Evolutionary conservation across 2,888 invertebrate species (phyloP).

Genomic region (Yponomeuta evonymella): DNA sequence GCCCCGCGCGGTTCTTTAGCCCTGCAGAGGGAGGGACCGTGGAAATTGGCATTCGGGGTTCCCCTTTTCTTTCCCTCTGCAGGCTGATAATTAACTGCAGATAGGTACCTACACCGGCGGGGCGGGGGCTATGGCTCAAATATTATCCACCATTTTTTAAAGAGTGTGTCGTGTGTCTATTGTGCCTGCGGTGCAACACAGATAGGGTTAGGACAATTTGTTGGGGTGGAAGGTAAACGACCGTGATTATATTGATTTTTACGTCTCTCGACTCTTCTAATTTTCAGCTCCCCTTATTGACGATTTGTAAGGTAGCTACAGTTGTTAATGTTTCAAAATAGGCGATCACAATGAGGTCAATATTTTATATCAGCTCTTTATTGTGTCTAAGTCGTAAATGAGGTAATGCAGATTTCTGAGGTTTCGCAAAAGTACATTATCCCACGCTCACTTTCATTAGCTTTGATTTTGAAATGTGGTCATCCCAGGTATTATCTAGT

Average conservation of each 20-base stretch:
- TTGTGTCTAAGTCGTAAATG: background rate
- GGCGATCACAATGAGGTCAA: too few species aligned
- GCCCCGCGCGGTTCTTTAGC: constrained; percentile 30
- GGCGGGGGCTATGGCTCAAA: constrained; percentile 56
- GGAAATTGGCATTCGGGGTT: constrained; percentile 59
- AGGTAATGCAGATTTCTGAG: background rate
- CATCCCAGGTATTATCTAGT: background rate
- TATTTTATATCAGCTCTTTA: background rate
- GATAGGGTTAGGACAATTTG: constrained; percentile 67
- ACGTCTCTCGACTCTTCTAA: constrained; percentile 42
- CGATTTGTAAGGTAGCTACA: background rate
- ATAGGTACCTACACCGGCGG: constrained; percentile 52
- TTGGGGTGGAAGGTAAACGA: constrained; percentile 65
- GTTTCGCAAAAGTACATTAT: background rate
- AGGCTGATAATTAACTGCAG: constrained; percentile 72
- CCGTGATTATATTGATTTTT: constrained; percentile 70
- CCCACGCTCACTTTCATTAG: background rate
- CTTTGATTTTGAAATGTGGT: background rate
- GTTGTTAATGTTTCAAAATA: background rate
- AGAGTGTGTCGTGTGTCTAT: constrained; percentile 51
- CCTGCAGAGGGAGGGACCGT: constrained; percentile 33
- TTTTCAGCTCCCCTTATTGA: constrained; percentile 21
- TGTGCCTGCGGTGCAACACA: constrained; percentile 41
- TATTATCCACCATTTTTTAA: constrained; percentile 67
- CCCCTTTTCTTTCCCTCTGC: constrained; percentile 51